Evolutionary conservation across 2,113 vertebrate genomes (phyloP).

Genomic region (Nettapus auritus): DNA sequence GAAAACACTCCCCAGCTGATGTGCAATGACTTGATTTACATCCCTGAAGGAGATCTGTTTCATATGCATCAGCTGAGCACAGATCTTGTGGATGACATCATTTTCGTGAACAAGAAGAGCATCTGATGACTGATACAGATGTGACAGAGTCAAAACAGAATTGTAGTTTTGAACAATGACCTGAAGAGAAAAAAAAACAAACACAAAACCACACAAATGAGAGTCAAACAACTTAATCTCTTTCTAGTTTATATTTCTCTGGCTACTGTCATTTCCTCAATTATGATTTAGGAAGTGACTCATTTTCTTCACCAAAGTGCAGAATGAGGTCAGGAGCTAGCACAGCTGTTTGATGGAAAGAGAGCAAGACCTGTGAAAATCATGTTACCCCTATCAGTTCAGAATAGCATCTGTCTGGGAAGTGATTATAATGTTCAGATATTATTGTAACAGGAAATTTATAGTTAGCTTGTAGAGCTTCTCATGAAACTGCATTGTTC

Average conservation of each 20-base stretch:
- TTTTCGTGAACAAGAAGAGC: conserved; percentile 95
- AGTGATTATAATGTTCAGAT: neutral
- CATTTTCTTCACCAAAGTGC: neutral
- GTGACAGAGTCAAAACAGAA: conserved; percentile 90
- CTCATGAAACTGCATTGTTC: neutral
- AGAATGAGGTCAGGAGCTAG: neutral
- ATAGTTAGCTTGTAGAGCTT: neutral
- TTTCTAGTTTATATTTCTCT: neutral
- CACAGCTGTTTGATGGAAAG: neutral
- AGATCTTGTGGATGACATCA: conserved; percentile 90
- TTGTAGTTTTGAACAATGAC: conserved; percentile 99
- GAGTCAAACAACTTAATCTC: neutral
- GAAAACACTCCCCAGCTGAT: conserved; percentile 91
- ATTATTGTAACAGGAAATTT: neutral
- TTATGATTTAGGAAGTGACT: neutral
- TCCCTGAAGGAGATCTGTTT: conserved; percentile 92
- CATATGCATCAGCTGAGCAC: conserved; percentile 88
- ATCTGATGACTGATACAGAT: conserved; percentile 91
- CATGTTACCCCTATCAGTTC: neutral
- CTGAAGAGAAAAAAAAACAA: conserved; percentile 62
- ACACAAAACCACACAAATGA: neutral
- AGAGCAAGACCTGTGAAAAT: neutral
- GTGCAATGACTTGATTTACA: conserved; percentile 90
- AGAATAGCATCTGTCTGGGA: neutral
- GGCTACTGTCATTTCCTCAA: neutral